Evolutionary conservation across 2,113 vertebrate species (phyloP), one percentile per base, ranked within the genome.

Genomic region (Xenopus laevis): DNA sequence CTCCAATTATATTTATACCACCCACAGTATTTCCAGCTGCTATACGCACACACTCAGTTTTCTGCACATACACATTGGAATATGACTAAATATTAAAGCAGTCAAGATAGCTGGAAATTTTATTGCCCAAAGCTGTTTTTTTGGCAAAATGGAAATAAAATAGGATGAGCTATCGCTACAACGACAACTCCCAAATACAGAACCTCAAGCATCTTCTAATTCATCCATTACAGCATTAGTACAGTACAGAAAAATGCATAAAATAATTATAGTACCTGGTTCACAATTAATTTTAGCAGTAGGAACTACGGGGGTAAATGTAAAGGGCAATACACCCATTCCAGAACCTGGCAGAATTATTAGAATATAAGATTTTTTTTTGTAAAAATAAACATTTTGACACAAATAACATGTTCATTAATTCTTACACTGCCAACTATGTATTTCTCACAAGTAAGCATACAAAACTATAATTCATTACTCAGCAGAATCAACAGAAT

Each of bases 271-370:
- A 89, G 91, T 97, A 97, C 95, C 95, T 97, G 92, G 93, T 89
- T 96, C 93, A 97, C 94, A 97, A 93, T 97, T 97, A 94, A 93
- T 93, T 94, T 92, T 97, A 97, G 79, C 93, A 91, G 95, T 95
- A 88, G 95, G 89, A 81, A 93, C 91, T 91, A 96, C 89, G 78
- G 95, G 95, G 83, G 91, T 95, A 94, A 95, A 84, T 87, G 93
- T 93, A 96, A 95, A 95, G 81, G 94, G 94, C 87, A 95, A 95
- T 89, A 94, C 87, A 92, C 93, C 94, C 90, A 93, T 84, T 95
- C 94, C 94, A 93, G 95, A 92, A 95, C 95, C 95, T 97, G 91
- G 92, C 85, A 90, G 87, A 89, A 90, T 90, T 88, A 82, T 91
- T 88, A 81, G 87, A 27, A 89, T 82, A 57, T 88, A 86, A 92